These are phyloP conservation scores for Diplosoma virens DNA, from an alignment of 23 tunicate genomes.

Conservation along the genomic window DNA sequence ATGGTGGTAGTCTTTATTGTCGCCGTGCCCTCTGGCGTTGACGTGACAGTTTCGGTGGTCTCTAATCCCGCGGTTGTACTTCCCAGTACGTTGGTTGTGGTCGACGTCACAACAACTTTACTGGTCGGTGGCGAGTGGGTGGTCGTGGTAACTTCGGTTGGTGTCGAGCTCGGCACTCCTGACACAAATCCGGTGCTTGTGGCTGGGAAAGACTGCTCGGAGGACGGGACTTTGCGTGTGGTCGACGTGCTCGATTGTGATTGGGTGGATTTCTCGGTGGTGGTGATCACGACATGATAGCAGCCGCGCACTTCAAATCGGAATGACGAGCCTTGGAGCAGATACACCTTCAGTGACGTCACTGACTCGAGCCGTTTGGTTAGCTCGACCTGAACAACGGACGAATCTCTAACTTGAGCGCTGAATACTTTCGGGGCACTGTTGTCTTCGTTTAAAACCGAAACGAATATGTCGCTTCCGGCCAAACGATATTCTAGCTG, in stretches of 20 bases:
- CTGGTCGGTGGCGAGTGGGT: constrained; percentile 1
- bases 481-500: constrained; percentile 27
- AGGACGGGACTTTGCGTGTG: background rate
- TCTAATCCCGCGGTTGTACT: no score
- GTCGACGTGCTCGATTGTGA: constrained; percentile 41
- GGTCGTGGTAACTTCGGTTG: background rate
- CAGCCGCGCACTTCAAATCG: constrained; percentile 65
- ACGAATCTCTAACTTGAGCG: constrained; percentile 7
- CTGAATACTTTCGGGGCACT: constrained; percentile 9
- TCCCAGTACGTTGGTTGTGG: background rate
- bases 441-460: constrained; percentile 9
- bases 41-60: no score
- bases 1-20: no score
- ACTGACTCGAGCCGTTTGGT: constrained; percentile 34
- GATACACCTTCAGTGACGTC: constrained; percentile 22
- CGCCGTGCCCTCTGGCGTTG: no score
- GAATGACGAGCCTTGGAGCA: constrained; percentile 48
- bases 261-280: constrained; percentile 36
- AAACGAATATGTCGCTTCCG: constrained; percentile 20
- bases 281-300: constrained; percentile 36
- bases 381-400: constrained; percentile 7
- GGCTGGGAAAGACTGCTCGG: background rate
- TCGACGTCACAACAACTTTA: background rate
- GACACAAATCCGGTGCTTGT: background rate
- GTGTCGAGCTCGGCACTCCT: background rate